phyloP scores from a whole-genome alignment of 1,140 invertebrate genomes.

The Delia radicum region DNA sequence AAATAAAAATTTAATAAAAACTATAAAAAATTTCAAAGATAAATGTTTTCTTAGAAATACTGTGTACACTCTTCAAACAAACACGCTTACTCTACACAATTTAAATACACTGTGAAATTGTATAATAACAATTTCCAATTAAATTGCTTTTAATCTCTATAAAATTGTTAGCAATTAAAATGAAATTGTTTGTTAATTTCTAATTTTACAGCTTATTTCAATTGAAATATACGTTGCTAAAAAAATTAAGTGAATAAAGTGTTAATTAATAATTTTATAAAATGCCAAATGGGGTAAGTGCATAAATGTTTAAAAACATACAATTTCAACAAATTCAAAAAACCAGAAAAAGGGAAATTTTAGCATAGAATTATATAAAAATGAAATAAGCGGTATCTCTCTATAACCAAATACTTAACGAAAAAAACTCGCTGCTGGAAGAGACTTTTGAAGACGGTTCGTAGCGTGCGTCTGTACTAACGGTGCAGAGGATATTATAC shows the following conservation, averaged over 20 bases:
- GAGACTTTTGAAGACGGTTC: not conserved
- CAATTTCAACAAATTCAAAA: not conserved
- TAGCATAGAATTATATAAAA: too few species aligned
- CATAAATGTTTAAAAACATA: not conserved
- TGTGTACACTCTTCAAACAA: not conserved
- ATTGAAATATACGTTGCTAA: not conserved
- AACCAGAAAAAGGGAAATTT: not conserved
- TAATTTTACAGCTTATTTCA: conserved; percentile 1
- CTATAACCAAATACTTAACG: too few species aligned
- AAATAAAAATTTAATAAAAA: too few species aligned
- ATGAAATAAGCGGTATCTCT: too few species aligned
- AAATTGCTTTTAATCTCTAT: conserved; percentile 10
- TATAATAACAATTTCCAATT: not conserved
- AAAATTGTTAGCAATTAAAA: not conserved
- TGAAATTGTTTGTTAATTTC: not conserved
- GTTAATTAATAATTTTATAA: not conserved
- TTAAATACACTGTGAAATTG: not conserved
- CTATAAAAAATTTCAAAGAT: too few species aligned
- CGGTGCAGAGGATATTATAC: not conserved
- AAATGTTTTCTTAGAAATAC: not conserved
- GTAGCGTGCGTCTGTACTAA: not conserved
- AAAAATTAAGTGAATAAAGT: not conserved
- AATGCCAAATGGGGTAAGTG: not conserved
- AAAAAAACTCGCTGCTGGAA: not conserved
- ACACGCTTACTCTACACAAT: not conserved